Evolutionary conservation across 30 jellyfish, hydroid and myxozoan species (phyloP), one percentile per base, ranked within the genome.

Genomic region (Haliclystus octoradiatus): DNA sequence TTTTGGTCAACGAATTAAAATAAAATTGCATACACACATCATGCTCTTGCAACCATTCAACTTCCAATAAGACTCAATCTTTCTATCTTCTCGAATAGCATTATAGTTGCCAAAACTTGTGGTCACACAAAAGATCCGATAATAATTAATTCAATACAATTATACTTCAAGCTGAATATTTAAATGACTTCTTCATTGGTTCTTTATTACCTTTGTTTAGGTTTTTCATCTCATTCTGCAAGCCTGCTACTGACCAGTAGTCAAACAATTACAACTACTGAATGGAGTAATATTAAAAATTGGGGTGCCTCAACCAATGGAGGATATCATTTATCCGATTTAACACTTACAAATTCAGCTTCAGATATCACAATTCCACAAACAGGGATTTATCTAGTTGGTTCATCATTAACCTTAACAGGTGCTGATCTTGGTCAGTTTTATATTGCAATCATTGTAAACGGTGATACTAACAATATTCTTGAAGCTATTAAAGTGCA

Each of bases 251-350:
- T 40, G 57, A 9, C 14, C 57, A 40, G 57, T 40, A 19, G 57
- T 5, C 57, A 40, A 40, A 5, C 57, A 40, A 19, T 40, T 5
- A 5, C 57, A 9, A 5, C 57, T 9, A 61, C 84, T 0, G 96
- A 91, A 29, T 85, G 96, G 96, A 31, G 34, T n/a, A 85, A 85
- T 52, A 62, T 85, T 28, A 31, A 50, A 31, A 52, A 50, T 40
- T 85, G 96, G 96, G 63, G 50, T 26, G 52, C 52, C 35, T 84
- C 94, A 24, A 32, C 72, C 9, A 78, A 65, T 15, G 51, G 70
- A 29, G 96, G 96, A 0, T 80, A 77, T 49, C 57, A 40, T 19
- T 9, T 40, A 9, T 5, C 57, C 9, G 57, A 40, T 40, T 19
- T 40, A 5, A 40, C 14, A 5, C 57, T 40, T 9, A 40, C 57